Conservation (phyloP, 2,888 invertebrate genomes). For the Matsumyia berberina region DNA sequence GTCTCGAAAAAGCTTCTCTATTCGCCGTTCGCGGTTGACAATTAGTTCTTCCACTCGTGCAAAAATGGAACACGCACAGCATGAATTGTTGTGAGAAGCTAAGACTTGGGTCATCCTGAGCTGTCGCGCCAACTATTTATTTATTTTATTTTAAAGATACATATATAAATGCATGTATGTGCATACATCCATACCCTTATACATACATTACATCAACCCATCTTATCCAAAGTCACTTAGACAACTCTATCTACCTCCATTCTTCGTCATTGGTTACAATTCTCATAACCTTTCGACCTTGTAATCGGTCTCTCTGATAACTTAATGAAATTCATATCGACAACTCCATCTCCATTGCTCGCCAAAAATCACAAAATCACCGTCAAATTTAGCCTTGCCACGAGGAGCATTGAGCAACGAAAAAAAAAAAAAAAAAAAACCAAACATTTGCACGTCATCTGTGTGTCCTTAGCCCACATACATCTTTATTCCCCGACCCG, state of each 20-base stretch:
- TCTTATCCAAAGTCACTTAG: background rate
- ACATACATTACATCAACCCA: background rate
- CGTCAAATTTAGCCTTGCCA: conserved; percentile 24
- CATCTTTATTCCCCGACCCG: conserved; percentile 7
- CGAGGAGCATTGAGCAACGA: background rate
- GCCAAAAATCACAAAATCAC: conserved; percentile 20
- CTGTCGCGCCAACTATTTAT: no score
- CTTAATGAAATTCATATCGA: conserved; percentile 53
- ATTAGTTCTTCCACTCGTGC: no score
- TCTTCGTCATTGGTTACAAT: background rate
- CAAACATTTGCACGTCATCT: conserved; percentile 62
- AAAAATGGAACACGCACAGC: no score
- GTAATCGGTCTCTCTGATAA: conserved; percentile 9
- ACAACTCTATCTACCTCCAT: no score
- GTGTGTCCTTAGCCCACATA: conserved; percentile 62
- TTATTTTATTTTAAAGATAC: no score
- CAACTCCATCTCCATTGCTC: conserved; percentile 7
- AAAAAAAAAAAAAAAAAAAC: conserved; percentile 9
- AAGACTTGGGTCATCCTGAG: no score
- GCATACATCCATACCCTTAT: no score
- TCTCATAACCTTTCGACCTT: conserved; percentile 46
- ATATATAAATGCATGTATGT: no score
- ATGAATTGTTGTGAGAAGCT: no score
- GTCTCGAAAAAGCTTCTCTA: no score
- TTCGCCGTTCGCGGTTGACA: no score